Base-by-base conservation (phyloP, 2,888 invertebrate species). In the Electrophaes corylata region DNA sequence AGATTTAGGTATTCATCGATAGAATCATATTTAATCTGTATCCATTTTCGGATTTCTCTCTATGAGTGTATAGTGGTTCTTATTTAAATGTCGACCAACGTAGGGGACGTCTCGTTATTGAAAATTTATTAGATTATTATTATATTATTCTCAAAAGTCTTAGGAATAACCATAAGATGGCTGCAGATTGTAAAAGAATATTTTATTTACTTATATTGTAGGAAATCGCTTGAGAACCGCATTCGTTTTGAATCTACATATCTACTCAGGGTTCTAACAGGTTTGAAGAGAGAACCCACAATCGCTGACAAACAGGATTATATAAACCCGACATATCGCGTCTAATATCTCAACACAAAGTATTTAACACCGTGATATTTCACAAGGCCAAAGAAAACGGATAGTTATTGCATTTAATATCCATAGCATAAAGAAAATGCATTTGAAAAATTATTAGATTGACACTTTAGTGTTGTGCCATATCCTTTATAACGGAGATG, bases 41-140 rank as follows among this genome's bases (percentile, higher is more conserved):
- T 90, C 88, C 89, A 88, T 81, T 87, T 88, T 90, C 84, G 91
- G 90, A 89, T 88, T 91, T 90, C 91, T 91, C 91, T 91, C 91
- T 91, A 91, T 90, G 87, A 90, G 86, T 90, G 89, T 91, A 91
- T 91, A 91, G 90, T 88, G 89, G 87, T 87, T 90, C 88, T 89
- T 90, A 84, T 89, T 90, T 88, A 84, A 81, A 91, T 89, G 88
- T 91, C 89, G 91, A 91, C 91, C 91, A 91, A 91, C 89, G 83
- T 91, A 91, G 91, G 84, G 84, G 86, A 89, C 85, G 83, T 90
- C 87, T 85, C 88, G 88, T 91, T 91, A 89, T 84, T 88, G 81
- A 88, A 90, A 91, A 88, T 90, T 89, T 89, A 91, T 89, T 91
- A 91, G 91, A 90, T 86, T 87, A 88, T 89, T 88, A 86, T 84